Base-by-base conservation (phyloP, 2,797 vertebrate species). In the Emydoidea blandingii region DNA sequence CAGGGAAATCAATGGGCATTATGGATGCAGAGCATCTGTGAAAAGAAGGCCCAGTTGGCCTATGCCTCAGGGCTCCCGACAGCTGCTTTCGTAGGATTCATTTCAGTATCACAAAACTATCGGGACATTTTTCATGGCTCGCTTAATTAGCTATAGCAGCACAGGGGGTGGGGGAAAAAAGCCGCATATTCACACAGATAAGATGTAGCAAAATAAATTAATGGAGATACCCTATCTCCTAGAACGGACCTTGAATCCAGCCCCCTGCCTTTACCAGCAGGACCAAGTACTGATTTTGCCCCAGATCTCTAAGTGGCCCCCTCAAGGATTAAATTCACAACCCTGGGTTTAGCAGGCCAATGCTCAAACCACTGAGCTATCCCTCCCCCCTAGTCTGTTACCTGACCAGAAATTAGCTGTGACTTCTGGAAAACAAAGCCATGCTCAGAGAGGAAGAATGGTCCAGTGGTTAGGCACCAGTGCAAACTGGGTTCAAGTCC, bases 141-240 rank as follows among this genome's bases (percentile, higher is more conserved):
- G 1, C 16, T n/a, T 68, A 3, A 68, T 37, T n/a, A 37, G n/a
- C n/a, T 37, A 21, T 9, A 8, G 9, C 4, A 9, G 8, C 18
- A 5, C 18, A 5, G 62, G n/a, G n/a, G 16, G 18, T 11, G 62
- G n/a, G 34, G 62, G 18, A 5, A 9, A n/a, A 68, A 18, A n/a
- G 4, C 18, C 10, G 18, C 62, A 68, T n/a, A 21, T 68, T 68
- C 62, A 21, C 62, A 68, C 62, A 21, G 62, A 10, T 37, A 37
- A 37, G 8, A 68, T n/a, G n/a, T 19, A 68, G 9, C 44, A 44
- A 44, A 44, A 44, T 44, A 44, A 44, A 8, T 44, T 8, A 44
- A 44, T 44, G 44, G 44, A 44, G 44, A 44, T 44, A 44, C 1
- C 7, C 44, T 44, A 44, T 8, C 2, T 44, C 44, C 44, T 44